A percentile compares a stretch with the other conserved stretches of the same genome.
Evolutionary conservation across 2,888 invertebrate species (phyloP).

Genomic region (Lycocerus yunnanus): DNA sequence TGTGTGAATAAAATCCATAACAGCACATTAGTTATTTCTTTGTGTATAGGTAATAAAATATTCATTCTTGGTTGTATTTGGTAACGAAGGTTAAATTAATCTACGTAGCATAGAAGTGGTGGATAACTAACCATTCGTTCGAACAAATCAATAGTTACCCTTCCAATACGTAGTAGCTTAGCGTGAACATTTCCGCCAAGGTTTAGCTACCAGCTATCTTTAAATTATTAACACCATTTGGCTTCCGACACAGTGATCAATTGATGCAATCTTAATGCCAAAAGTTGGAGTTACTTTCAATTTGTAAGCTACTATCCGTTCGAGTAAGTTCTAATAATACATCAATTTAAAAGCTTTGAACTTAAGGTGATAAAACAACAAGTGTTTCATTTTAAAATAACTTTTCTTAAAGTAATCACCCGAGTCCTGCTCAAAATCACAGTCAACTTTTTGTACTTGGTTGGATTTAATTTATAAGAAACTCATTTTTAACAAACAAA

Average conservation of each 20-base stretch:
- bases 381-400: not conserved
- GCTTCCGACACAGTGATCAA: slow-evolving; percentile 22
- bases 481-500: too few species aligned
- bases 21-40: slow-evolving; percentile 1
- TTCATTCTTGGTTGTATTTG: slow-evolving; percentile 10
- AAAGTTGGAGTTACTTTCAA: slow-evolving; percentile 25
- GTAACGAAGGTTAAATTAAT: slow-evolving; percentile 19
- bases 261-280: slow-evolving; percentile 26
- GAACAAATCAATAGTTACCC: slow-evolving; percentile 18
- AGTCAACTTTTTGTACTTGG: not conserved
- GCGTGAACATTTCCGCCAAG: slow-evolving; percentile 21
- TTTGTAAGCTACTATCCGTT: slow-evolving; percentile 23
- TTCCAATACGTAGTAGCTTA: slow-evolving; percentile 17
- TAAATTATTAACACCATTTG: slow-evolving; percentile 29
- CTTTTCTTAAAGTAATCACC: not conserved
- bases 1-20: not conserved
- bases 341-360: slow-evolving; percentile 22
- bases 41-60: slow-evolving; percentile 14
- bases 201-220: slow-evolving; percentile 22
- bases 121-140: slow-evolving; percentile 13
- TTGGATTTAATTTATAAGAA: too few species aligned
- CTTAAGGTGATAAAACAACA: slow-evolving; percentile 21
- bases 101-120: slow-evolving; percentile 8
- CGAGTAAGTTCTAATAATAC: slow-evolving; percentile 17
- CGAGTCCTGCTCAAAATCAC: not conserved